phyloP scores from a whole-genome alignment of 2,113 vertebrate species.

The Hepsetus odoe region DNA sequence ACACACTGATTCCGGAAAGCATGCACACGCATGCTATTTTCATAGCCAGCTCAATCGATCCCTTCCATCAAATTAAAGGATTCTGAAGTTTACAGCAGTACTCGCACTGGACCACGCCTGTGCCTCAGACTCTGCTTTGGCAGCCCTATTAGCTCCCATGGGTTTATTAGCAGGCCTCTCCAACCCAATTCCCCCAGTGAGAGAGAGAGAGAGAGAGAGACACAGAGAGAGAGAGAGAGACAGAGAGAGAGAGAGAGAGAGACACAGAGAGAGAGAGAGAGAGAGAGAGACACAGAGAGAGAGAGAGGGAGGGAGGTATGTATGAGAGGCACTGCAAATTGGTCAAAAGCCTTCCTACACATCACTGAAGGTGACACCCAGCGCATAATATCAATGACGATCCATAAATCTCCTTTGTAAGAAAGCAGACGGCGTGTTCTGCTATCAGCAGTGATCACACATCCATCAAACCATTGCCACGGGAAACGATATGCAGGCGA shows the following conservation, averaged over 20 bases:
- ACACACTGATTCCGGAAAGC: background rate
- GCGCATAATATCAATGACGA: background rate
- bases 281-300: background rate
- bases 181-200: background rate
- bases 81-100: constrained; percentile 62
- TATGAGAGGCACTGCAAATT: constrained; percentile 16
- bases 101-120: constrained; percentile 49
- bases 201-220: background rate
- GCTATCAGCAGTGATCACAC: constrained; percentile 34
- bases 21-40: constrained; percentile 37
- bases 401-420: constrained; percentile 1
- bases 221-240: background rate
- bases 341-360: constrained; percentile 10
- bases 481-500: background rate
- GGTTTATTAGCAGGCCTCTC: constrained; percentile 47
- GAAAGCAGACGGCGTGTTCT: constrained; percentile 7
- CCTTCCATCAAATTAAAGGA: constrained; percentile 72
- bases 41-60: constrained; percentile 66
- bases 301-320: background rate
- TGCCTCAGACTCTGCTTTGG: constrained; percentile 32
- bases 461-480: constrained; percentile 25
- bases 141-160: constrained; percentile 41
- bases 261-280: background rate
- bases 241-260: background rate
- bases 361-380: background rate